phyloP scores from a whole-genome alignment of 2,888 invertebrate species.

The Congeria kusceri region DNA sequence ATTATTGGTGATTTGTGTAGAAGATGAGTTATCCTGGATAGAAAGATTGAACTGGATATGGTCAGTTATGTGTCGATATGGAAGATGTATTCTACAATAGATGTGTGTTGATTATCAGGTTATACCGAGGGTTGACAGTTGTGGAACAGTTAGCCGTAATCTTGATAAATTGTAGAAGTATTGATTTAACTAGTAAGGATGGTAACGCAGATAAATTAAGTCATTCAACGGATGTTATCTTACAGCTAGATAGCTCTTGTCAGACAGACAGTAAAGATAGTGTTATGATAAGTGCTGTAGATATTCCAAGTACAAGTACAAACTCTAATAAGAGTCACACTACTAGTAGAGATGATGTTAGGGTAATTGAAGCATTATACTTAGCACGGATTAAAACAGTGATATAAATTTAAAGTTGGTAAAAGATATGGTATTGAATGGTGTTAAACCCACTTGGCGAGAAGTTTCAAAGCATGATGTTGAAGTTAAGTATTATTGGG shows the following conservation, averaged over 20 bases:
- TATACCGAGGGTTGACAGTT: too few species aligned
- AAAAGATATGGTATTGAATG: background rate
- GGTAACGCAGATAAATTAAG: too few species aligned
- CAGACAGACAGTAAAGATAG: constrained; percentile 2
- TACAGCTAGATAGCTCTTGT: background rate
- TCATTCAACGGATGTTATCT: background rate
- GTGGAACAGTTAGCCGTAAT: too few species aligned
- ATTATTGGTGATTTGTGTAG: too few species aligned
- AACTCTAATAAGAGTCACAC: background rate
- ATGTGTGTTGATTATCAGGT: too few species aligned
- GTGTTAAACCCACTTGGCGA: constrained; percentile 21
- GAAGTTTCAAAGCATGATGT: constrained; percentile 11
- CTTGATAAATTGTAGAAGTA: too few species aligned
- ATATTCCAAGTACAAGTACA: constrained; percentile 14
- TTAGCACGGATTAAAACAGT: background rate
- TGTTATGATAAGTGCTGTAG: constrained; percentile 7
- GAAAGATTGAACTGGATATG: too few species aligned
- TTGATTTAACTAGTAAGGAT: too few species aligned
- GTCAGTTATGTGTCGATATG: too few species aligned
- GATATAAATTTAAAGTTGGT: constrained; percentile 10
- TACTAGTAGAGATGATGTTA: background rate
- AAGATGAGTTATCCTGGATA: too few species aligned
- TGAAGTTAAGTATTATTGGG: constrained; percentile 30
- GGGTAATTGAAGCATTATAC: background rate
- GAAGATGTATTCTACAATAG: too few species aligned